Evolutionary conservation across 92 coral and sea anemone species (phyloP).

Genomic region (Palythoa grandis): DNA sequence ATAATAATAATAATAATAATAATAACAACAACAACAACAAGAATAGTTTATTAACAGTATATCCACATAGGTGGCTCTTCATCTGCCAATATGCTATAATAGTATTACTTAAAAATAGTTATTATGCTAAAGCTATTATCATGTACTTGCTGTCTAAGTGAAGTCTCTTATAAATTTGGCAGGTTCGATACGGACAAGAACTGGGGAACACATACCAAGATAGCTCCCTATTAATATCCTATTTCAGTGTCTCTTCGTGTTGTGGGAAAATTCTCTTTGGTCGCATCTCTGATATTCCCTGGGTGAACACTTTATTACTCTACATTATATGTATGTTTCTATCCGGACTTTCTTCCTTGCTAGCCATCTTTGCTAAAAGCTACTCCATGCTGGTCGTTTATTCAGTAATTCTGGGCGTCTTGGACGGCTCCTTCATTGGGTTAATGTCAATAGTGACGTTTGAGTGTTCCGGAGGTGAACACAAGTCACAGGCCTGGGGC

Average conservation of each 20-base stretch:
- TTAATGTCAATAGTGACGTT: conserved; percentile 98
- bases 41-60: too few relatives aligned
- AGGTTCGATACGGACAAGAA: conserved; percentile 92
- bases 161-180: neutral
- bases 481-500: conserved; percentile 96
- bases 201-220: conserved; percentile 77
- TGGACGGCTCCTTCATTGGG: conserved; percentile 95
- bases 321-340: conserved; percentile 86
- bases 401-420: conserved; percentile 76
- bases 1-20: too few relatives aligned
- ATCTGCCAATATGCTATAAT: too few relatives aligned
- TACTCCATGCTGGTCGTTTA: conserved; percentile 88
- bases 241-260: conserved; percentile 84
- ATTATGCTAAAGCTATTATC: too few relatives aligned
- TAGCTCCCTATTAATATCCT: conserved; percentile 89
- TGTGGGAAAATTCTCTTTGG: conserved; percentile 92
- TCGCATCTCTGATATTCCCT: conserved; percentile 75
- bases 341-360: conserved; percentile 77
- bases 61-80: too few relatives aligned
- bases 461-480: conserved; percentile 78
- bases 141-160: neutral
- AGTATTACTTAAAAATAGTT: too few relatives aligned
- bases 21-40: too few relatives aligned
- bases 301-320: conserved; percentile 65
- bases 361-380: conserved; percentile 72